Evolutionary conservation across 2,113 vertebrate species (phyloP).

Genomic region (Carlito syrichta): DNA sequence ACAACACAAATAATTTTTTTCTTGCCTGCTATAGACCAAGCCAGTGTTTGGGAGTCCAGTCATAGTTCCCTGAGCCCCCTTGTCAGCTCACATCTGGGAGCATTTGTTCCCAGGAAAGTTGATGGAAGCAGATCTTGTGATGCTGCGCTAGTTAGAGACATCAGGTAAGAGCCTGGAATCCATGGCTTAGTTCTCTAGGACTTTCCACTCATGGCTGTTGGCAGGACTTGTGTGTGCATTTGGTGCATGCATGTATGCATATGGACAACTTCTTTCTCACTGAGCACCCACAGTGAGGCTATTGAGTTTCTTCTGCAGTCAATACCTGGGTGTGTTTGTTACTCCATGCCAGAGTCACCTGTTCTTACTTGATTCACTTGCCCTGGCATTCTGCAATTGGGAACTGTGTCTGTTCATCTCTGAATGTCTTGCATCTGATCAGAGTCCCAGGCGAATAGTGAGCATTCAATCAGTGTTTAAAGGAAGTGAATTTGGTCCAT

Average conservation of each 20-base stretch:
- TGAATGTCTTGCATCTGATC: background rate
- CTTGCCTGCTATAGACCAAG: background rate
- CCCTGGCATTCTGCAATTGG: background rate
- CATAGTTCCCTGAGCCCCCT: background rate
- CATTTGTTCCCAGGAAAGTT: background rate
- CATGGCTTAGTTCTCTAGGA: background rate
- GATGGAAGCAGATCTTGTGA: background rate
- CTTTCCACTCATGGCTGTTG: too few species aligned
- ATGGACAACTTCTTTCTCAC: background rate
- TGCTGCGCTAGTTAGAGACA: background rate
- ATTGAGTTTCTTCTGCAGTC: background rate
- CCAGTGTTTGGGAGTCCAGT: background rate
- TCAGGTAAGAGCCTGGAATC: background rate
- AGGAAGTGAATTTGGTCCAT: background rate
- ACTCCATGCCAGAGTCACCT: background rate
- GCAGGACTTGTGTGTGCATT: background rate
- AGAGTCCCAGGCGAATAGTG: background rate
- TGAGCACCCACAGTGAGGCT: background rate
- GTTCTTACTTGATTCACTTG: background rate
- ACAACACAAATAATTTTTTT: too few species aligned
- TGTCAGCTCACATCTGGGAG: background rate
- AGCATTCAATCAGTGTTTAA: background rate
- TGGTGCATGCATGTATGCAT: background rate
- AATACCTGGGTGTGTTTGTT: background rate
- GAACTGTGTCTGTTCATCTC: background rate